phyloP scores from a whole-genome alignment of 2,888 invertebrate species.

The Orthosia gothica region DNA sequence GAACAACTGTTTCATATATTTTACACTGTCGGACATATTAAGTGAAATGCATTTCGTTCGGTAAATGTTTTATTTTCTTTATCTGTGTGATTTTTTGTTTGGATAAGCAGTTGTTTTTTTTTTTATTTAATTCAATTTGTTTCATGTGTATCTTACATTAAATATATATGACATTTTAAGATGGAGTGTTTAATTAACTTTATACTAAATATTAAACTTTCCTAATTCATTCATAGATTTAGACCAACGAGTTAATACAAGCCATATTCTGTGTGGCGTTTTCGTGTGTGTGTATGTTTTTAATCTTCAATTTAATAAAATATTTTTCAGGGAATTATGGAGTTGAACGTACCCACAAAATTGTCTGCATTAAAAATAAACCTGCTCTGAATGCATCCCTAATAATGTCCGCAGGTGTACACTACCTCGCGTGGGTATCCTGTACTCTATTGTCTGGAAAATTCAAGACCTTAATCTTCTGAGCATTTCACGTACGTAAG shows the following conservation, averaged over 20 bases:
- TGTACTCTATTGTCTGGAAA: conserved; percentile 71
- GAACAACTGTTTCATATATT: conserved; percentile 75
- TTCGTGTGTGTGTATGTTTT: too few species aligned
- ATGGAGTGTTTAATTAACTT: not conserved
- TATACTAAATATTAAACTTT: too few species aligned
- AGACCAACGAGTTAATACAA: too few species aligned
- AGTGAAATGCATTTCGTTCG: conserved; percentile 47
- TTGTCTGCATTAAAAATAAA: conserved; percentile 18
- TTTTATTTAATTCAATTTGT: not conserved
- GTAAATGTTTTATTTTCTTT: conserved; percentile 24
- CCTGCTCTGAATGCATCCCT: conserved; percentile 12
- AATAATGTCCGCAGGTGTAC: conserved; percentile 55
- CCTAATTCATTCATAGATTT: too few species aligned
- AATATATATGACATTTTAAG: not conserved
- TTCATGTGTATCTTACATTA: not conserved
- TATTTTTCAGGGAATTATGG: not conserved
- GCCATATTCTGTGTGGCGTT: too few species aligned
- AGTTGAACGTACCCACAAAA: not conserved
- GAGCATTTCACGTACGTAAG: conserved; percentile 66
- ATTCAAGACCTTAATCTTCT: conserved; percentile 72
- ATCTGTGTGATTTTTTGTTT: conserved; percentile 35
- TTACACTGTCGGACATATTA: conserved; percentile 59
- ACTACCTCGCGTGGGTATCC: conserved; percentile 54
- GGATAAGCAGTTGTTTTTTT: conserved; percentile 4
- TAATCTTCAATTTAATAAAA: not conserved